Evolutionary conservation across 2,113 vertebrate genomes (phyloP).

Genomic region (Thermophis baileyi): DNA sequence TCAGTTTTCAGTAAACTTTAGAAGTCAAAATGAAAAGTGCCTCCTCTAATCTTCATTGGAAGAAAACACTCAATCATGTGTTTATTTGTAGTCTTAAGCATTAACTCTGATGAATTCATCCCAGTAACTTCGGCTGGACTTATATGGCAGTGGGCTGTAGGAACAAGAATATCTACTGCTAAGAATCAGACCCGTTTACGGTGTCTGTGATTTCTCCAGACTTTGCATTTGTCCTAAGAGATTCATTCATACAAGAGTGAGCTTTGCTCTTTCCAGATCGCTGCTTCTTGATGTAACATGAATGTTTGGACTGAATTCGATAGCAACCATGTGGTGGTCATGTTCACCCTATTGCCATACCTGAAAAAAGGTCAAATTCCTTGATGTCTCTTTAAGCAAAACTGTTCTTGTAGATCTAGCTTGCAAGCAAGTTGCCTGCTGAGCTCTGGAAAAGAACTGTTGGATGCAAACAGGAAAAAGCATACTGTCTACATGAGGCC

Average conservation of each 20-base stretch:
- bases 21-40: not conserved
- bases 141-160: not conserved
- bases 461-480: constrained; percentile 23
- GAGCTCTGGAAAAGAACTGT: not conserved
- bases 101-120: not conserved
- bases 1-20: not conserved
- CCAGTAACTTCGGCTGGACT: not conserved
- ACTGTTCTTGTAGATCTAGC: constrained; percentile 16
- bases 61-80: not conserved
- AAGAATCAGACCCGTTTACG: not conserved
- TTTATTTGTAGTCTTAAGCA: not conserved
- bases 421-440: constrained; percentile 23
- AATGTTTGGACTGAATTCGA: not conserved
- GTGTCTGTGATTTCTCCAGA: not conserved
- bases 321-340: not conserved
- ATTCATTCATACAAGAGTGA: not conserved
- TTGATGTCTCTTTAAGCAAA: constrained; percentile 23
- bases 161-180: not conserved
- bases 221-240: not conserved
- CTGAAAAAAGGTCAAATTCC: constrained; percentile 13
- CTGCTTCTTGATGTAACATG: not conserved
- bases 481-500: not conserved
- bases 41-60: not conserved
- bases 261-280: not conserved
- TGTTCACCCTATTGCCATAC: constrained; percentile 24